Evolutionary conservation across 1,140 invertebrate genomes (phyloP), one percentile per base, ranked within the genome.

Genomic region (Mycetomoellerius zeteki): DNA sequence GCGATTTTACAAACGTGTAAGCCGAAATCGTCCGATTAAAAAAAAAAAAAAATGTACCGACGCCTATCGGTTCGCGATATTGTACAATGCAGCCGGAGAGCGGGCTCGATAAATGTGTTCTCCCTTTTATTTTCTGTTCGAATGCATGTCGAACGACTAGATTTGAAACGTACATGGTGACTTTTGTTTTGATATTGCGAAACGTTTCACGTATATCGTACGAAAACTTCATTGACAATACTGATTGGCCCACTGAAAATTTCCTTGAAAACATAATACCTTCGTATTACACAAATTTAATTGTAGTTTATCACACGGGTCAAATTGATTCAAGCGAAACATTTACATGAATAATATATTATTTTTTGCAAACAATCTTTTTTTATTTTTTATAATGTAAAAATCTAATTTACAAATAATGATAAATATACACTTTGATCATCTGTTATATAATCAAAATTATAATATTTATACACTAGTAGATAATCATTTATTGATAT

Each of bases 1-100:
- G 80, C 82, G 89, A 90, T 90, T 90, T 90, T 88, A 85, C 89
- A 62, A 90, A 84, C 88, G 72, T 60, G 80, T 85, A 90, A 89
- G 73, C 88, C 75, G 64, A 77, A 89, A 85, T 87, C 43, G 87
- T 52, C 82, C 56, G 77, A 89, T 77, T 72, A 56, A 24, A 78
- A 47, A 72, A 75, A n/a, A n/a, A 82, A 50, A 62, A 47, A 33
- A 33, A 85, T 12, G 12, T 37, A 52, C 21, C 78, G 58, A 43
- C 58, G 73, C 65, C 81, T 65, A 85, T 64, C 81, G 58, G 84
- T 88, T 54, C 81, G 19, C 73, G 72, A 86, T 69, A 43, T 84
- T 62, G 76, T 58, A 37, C 54, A 90, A 90, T 81, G 85, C 84
- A 50, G 78, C 43, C 16, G 72, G 86, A 30, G 52, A 56, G 73